These are phyloP conservation scores for Merodon equestris DNA, from an alignment of 2,888 invertebrate genomes.

Conservation along the genomic window DNA sequence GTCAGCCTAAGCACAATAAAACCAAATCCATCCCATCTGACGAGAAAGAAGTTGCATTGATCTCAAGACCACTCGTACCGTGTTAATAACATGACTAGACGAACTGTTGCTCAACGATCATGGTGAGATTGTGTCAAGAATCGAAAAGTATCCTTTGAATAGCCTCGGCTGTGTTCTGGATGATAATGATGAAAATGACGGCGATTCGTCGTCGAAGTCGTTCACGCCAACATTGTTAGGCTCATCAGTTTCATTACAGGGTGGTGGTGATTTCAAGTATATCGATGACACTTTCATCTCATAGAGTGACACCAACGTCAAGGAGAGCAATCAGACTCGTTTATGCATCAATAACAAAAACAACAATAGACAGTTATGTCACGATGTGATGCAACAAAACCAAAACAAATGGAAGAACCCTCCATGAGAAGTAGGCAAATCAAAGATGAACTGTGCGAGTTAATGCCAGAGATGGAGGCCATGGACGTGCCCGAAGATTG, in stretches of 20 bases:
- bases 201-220: not conserved
- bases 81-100: constrained; percentile 73
- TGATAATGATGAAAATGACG: constrained; percentile 57
- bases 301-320: constrained; percentile 74
- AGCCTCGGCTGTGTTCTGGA: constrained; percentile 77
- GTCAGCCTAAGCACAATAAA: constrained; percentile 79
- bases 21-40: constrained; percentile 70
- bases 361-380: constrained; percentile 72
- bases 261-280: constrained; percentile 74
- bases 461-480: constrained; percentile 96
- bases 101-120: constrained; percentile 74
- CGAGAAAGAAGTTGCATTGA: constrained; percentile 78
- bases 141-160: constrained; percentile 74
- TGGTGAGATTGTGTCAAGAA: constrained; percentile 74
- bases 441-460: constrained; percentile 98
- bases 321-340: constrained; percentile 49
- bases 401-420: constrained; percentile 74
- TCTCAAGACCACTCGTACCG: constrained; percentile 75
- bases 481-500: constrained; percentile 96
- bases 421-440: constrained; percentile 82
- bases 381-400: constrained; percentile 75
- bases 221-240: constrained; percentile 50
- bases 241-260: constrained; percentile 55
- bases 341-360: constrained; percentile 68
- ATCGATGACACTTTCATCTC: constrained; percentile 77